Evolutionary conservation across 2,113 vertebrate species (phyloP).

Genomic region (Emydocephalus ijimae): DNA sequence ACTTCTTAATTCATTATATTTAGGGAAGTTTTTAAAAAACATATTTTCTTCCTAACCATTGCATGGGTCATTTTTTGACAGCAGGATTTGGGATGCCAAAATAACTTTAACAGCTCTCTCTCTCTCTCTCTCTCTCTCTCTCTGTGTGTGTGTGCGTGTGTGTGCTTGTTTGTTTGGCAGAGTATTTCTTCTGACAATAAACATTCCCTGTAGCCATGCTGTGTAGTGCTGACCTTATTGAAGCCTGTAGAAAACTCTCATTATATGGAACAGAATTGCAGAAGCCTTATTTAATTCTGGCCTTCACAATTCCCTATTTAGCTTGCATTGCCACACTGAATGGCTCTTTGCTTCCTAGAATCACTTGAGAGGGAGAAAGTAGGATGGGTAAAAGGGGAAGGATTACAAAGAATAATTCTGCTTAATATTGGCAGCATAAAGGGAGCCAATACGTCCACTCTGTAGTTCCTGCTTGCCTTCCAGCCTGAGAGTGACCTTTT

Average conservation of each 20-base stretch:
- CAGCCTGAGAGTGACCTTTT: not conserved
- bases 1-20: not conserved
- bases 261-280: not conserved
- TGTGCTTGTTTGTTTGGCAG: not conserved
- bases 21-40: not conserved
- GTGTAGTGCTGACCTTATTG: not conserved
- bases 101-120: not conserved
- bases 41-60: accelerated
- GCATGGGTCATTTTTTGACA: slow-evolving; percentile 4
- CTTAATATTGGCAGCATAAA: not conserved
- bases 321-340: not conserved
- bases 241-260: not conserved
- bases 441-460: not conserved
- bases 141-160: not conserved
- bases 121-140: no score
- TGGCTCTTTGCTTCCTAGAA: not conserved
- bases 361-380: not conserved
- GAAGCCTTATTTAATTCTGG: not conserved
- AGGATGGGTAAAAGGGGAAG: not conserved
- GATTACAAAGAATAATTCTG: not conserved
- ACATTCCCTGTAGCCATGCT: not conserved
- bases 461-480: not conserved
- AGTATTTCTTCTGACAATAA: not conserved
- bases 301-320: not conserved
- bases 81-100: not conserved